Evolutionary conservation across 1,140 invertebrate species (phyloP).

Genomic region (Rhyzopertha dominica): DNA sequence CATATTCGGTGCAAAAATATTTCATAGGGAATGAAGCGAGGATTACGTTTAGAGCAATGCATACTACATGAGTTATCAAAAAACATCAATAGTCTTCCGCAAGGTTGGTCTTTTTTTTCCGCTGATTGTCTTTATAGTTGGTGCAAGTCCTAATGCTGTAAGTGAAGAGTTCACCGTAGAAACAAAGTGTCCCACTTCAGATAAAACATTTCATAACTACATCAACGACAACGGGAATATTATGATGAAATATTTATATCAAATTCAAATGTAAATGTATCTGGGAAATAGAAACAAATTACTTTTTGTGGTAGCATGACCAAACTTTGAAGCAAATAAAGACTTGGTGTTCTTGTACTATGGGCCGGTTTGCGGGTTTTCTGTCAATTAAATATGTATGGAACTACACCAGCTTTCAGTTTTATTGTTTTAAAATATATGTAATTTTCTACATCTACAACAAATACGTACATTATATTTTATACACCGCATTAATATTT

Average conservation of each 20-base stretch:
- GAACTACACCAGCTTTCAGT: not conserved
- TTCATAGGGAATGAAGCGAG: conserved; percentile 37
- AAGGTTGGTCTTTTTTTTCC: conserved; percentile 25
- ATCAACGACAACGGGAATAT: conserved; percentile 23
- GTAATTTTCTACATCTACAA: conserved; percentile 2
- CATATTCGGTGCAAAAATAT: conserved; percentile 31
- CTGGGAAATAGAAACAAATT: conserved; percentile 30
- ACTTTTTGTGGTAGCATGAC: conserved; percentile 19
- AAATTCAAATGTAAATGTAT: conserved; percentile 50
- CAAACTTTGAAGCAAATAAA: conserved; percentile 21
- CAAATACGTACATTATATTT: not conserved
- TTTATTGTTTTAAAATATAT: not conserved
- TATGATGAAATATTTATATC: conserved; percentile 44
- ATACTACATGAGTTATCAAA: conserved; percentile 20
- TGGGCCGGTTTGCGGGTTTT: not conserved
- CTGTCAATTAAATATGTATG: conserved; percentile 4
- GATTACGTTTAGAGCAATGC: conserved; percentile 30
- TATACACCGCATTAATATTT: not conserved
- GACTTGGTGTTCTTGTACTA: not conserved
- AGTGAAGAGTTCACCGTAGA: conserved; percentile 47
- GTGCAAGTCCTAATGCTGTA: conserved; percentile 47
- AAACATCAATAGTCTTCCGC: conserved; percentile 6
- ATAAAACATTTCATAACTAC: conserved; percentile 42
- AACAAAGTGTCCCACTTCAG: conserved; percentile 46
- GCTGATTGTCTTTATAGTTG: conserved; percentile 29